These are phyloP conservation scores for Hemibagrus guttatus DNA, from an alignment of 2,797 vertebrate genomes.

Conservation along the genomic window DNA sequence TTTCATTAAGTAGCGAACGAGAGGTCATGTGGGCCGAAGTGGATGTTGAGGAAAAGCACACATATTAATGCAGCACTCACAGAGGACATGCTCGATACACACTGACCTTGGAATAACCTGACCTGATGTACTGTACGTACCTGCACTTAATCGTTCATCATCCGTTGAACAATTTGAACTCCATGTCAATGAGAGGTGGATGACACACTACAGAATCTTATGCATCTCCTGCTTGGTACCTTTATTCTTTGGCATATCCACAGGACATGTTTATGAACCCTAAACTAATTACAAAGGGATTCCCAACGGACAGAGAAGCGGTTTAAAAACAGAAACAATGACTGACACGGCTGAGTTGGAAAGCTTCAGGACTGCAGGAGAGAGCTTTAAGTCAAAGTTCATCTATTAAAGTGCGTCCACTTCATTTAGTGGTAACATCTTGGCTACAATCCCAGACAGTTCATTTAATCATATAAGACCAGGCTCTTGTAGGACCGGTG, in stretches of 20 bases:
- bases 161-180: background rate
- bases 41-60: background rate
- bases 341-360: background rate
- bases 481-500: background rate
- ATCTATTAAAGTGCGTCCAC: background rate
- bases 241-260: background rate
- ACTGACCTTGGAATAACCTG: slow-evolving; percentile 8
- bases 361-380: background rate
- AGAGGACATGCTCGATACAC: background rate
- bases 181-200: too few species aligned
- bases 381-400: background rate
- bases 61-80: background rate
- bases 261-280: background rate
- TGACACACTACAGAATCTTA: background rate
- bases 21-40: background rate
- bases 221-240: background rate
- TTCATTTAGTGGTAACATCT: too few species aligned
- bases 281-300: background rate
- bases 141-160: background rate
- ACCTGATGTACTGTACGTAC: background rate
- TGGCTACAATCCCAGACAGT: background rate
- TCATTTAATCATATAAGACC: background rate
- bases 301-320: background rate
- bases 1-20: slow-evolving; percentile 58
- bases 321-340: background rate